phyloP scores from a whole-genome alignment of 2,797 vertebrate species.

The Cuculus canorus region DNA sequence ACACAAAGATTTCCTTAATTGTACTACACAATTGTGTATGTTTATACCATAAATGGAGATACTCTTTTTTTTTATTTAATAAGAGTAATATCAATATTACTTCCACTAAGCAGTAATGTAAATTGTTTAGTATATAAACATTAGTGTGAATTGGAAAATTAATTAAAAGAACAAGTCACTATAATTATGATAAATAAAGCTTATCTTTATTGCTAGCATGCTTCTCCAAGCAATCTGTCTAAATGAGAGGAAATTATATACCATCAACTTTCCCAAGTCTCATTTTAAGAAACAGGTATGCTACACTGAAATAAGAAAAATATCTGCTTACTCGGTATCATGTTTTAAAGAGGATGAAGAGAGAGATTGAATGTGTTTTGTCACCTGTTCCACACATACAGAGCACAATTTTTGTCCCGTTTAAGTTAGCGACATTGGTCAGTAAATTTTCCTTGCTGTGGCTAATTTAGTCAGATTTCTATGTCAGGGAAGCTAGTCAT shows the following conservation, averaged over 20 bases:
- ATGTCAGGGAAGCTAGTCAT: background rate
- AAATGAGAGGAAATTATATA: conserved; percentile 70
- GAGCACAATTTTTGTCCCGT: background rate
- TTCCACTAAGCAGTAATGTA: conserved; percentile 40
- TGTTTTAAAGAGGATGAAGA: background rate
- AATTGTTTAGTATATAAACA: conserved; percentile 67
- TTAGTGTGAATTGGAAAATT: conserved; percentile 57
- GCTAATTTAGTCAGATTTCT: background rate
- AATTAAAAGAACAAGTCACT: conserved; percentile 69
- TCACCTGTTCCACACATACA: background rate
- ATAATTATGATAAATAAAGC: conserved; percentile 68
- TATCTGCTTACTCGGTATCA: background rate
- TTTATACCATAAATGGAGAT: background rate
- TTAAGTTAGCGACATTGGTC: background rate
- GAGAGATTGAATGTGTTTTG: background rate
- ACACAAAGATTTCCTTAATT: conserved; percentile 10
- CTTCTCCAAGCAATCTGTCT: conserved; percentile 62
- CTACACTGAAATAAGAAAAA: conserved; percentile 14
- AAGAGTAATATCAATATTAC: conserved; percentile 42
- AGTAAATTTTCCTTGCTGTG: background rate
- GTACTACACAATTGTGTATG: background rate
- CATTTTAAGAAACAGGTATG: conserved; percentile 44
- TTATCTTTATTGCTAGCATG: conserved; percentile 66
- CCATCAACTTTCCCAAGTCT: conserved; percentile 59
- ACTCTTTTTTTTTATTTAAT: background rate